A percentile compares a stretch with the other conserved stretches of the same genome.
These are phyloP conservation scores for Agriopis marginaria DNA, from an alignment of 2,888 invertebrate species.

Conservation along the genomic window DNA sequence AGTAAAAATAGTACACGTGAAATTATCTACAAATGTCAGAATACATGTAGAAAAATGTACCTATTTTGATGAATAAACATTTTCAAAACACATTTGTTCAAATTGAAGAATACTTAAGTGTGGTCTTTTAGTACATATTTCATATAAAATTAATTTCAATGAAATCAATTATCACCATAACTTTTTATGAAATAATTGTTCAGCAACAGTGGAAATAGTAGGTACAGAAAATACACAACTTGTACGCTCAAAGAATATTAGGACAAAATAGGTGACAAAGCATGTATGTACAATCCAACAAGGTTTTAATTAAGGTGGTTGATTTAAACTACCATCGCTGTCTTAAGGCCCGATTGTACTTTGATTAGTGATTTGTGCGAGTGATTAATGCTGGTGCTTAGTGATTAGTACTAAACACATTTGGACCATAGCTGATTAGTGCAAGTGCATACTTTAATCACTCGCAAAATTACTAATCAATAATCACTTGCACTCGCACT, in stretches of 20 bases:
- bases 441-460: too few species aligned
- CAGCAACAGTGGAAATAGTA: too few species aligned
- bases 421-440: too few species aligned
- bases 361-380: too few species aligned
- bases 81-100: not conserved
- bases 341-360: too few species aligned
- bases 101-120: not conserved
- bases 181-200: too few species aligned
- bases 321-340: too few species aligned
- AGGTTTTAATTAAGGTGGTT: not conserved
- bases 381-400: too few species aligned
- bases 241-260: not conserved
- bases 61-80: not conserved
- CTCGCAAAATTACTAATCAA: too few species aligned
- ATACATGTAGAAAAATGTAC: too few species aligned
- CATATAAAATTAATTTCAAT: not conserved
- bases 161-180: not conserved
- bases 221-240: not conserved
- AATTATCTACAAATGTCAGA: conserved; percentile 44
- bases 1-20: conserved; percentile 38
- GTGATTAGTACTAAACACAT: too few species aligned
- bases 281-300: not conserved
- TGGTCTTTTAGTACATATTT: not conserved
- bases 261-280: not conserved
- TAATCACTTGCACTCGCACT: too few species aligned